phyloP scores from a whole-genome alignment of 1,140 invertebrate species.

The Cydia splendana region DNA sequence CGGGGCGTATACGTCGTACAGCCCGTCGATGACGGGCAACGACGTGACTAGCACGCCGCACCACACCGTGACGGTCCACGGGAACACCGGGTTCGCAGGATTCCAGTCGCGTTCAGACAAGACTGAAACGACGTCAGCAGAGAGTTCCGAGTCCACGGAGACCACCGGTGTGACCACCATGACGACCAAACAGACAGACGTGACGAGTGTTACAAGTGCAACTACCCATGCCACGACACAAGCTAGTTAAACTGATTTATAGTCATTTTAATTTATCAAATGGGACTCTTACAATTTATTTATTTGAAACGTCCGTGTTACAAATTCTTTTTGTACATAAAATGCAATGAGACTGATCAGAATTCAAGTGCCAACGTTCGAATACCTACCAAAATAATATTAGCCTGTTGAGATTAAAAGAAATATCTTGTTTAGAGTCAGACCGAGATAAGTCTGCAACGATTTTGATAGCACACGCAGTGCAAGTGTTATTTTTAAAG shows the following conservation, averaged over 20 bases:
- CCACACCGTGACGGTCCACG: constrained; percentile 60
- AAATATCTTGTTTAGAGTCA: no score
- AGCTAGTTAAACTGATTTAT: background rate
- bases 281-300: background rate
- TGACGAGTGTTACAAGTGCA: background rate
- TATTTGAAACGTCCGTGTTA: background rate
- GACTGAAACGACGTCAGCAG: constrained; percentile 3
- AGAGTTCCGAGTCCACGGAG: background rate
- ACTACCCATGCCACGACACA: background rate
- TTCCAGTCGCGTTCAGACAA: constrained; percentile 59
- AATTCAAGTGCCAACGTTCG: constrained; percentile 1
- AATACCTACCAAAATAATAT: background rate
- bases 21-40: constrained; percentile 31
- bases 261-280: background rate
- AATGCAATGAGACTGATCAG: no score
- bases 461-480: no score
- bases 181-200: background rate
- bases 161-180: background rate
- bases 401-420: background rate
- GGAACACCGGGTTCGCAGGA: constrained; percentile 56
- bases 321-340: no score
- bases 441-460: no score
- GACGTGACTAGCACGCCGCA: constrained; percentile 43
- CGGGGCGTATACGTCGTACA: background rate
- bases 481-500: no score